A percentile compares a stretch with the other conserved stretches of the same genome.
Conservation (phyloP, 1,140 invertebrate genomes). For the Delia radicum region DNA sequence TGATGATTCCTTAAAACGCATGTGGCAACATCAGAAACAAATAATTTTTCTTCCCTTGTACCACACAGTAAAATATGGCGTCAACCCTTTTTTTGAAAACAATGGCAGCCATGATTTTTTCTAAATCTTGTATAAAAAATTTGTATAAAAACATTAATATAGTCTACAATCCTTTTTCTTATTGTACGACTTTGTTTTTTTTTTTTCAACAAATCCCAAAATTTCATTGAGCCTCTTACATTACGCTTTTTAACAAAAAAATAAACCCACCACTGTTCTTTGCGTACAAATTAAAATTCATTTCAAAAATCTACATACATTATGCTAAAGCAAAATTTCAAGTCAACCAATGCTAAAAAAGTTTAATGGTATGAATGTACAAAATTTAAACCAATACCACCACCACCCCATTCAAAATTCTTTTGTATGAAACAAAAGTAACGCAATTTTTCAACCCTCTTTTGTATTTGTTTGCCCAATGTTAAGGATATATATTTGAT, state of each 20-base stretch:
- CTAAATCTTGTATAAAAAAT: not conserved
- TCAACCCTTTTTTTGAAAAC: not conserved
- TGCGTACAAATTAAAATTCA: not conserved
- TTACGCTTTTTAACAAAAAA: not conserved
- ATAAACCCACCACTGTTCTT: not conserved
- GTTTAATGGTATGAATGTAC: not conserved
- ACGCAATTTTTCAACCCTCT: not conserved
- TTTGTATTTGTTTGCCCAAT: not conserved
- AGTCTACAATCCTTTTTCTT: not conserved
- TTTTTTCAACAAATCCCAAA: not conserved
- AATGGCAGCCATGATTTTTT: constrained; percentile 17
- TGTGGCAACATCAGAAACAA: constrained; percentile 9
- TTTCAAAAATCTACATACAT: not conserved
- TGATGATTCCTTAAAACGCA: constrained; percentile 12
- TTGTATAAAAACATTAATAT: not conserved
- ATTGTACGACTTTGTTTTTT: no score
- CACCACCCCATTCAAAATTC: not conserved
- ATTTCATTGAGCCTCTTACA: not conserved
- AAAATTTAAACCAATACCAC: not conserved
- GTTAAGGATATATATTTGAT: not conserved
- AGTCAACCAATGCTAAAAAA: not conserved
- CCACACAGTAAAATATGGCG: not conserved
- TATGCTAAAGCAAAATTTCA: not conserved
- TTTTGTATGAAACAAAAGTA: not conserved
- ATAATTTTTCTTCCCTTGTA: constrained; percentile 6